Evolutionary conservation across 2,888 invertebrate species (phyloP).

Genomic region (Drosophila nigritarsus): DNA sequence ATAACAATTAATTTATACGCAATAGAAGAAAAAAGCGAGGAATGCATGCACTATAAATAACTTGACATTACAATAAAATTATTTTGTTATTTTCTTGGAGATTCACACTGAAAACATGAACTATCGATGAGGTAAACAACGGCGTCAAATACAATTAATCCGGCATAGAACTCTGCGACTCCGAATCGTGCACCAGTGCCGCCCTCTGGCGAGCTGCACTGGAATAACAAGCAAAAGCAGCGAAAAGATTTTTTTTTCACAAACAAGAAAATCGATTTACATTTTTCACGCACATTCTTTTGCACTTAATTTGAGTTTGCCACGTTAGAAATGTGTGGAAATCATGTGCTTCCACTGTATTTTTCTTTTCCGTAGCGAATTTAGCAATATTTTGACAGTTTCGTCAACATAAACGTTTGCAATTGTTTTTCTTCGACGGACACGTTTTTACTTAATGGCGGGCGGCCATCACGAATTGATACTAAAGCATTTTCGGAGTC

Average conservation of each 20-base stretch:
- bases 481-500: slow-evolving; percentile 78
- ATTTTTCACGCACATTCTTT: slow-evolving; percentile 84
- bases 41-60: slow-evolving; percentile 31
- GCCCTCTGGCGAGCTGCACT: slow-evolving; percentile 55
- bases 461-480: slow-evolving; percentile 78
- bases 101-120: slow-evolving; percentile 29
- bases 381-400: slow-evolving; percentile 78
- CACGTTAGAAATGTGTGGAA: slow-evolving; percentile 69
- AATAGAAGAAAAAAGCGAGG: slow-evolving; percentile 2
- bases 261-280: slow-evolving; percentile 83
- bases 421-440: slow-evolving; percentile 84
- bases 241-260: slow-evolving; percentile 78
- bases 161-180: slow-evolving; percentile 67
- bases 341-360: slow-evolving; percentile 71
- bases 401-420: slow-evolving; percentile 79
- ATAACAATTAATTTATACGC: slow-evolving; percentile 19
- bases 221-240: slow-evolving; percentile 49
- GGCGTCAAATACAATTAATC: slow-evolving; percentile 48
- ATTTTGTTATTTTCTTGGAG: slow-evolving; percentile 4
- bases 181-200: slow-evolving; percentile 54
- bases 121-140: slow-evolving; percentile 35
- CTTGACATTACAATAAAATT: slow-evolving; percentile 11
- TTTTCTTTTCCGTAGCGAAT: slow-evolving; percentile 74
- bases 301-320: slow-evolving; percentile 68
- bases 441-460: slow-evolving; percentile 85